These are phyloP conservation scores for Aphis gossypii DNA, from an alignment of 1,140 invertebrate species.

Conservation along the genomic window DNA sequence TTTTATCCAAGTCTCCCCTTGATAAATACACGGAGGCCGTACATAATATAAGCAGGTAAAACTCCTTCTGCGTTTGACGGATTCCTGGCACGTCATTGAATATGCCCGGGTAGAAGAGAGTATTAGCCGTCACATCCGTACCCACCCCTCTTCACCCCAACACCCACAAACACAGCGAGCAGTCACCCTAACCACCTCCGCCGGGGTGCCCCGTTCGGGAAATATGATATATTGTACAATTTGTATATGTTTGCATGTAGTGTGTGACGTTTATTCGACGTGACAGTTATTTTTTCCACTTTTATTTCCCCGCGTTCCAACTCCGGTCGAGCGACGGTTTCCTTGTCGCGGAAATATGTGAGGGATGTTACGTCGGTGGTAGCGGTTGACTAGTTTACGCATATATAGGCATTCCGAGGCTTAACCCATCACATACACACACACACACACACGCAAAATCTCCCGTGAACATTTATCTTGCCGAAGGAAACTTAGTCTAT, in stretches of 20 bases:
- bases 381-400: constrained; percentile 5
- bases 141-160: neutral
- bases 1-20: neutral
- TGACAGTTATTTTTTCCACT: constrained; percentile 2
- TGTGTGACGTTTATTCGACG: constrained; percentile 46
- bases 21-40: neutral
- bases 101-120: neutral
- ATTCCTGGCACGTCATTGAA: constrained; percentile 44
- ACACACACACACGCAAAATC: neutral
- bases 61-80: constrained; percentile 23
- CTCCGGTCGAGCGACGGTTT: neutral
- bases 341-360: neutral
- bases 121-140: neutral
- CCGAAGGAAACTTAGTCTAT: neutral
- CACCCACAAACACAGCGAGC: neutral
- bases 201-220: neutral
- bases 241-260: constrained; percentile 12
- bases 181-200: neutral
- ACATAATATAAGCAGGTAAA: neutral
- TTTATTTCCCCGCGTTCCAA: neutral
- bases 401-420: neutral
- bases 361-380: neutral
- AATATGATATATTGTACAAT: constrained; percentile 47
- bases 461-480: neutral
- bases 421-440: neutral